Base-by-base conservation (phyloP, 2,113 vertebrate species). In the Lepisosteus osseus region DNA sequence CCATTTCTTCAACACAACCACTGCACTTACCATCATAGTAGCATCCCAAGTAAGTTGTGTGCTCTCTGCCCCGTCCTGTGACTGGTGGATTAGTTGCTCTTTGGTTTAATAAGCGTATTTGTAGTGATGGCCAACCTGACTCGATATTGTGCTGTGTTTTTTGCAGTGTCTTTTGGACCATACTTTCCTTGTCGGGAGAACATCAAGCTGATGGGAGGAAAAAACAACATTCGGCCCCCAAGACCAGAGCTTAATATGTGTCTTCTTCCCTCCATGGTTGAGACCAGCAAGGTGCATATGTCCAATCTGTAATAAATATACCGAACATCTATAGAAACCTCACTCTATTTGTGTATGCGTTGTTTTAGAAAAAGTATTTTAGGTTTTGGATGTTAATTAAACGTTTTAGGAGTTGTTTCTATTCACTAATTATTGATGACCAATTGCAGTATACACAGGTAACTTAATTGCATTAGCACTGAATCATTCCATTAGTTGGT, bases 161-260 rank as follows among this genome's bases (percentile, higher is more conserved):
- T 75, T 76, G 66, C 91, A 99, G 97, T 99, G 97, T 99, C 97
- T 66, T 95, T 98, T 78, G 97, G 97, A 9, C 97, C 97, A 74
- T 99, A 99, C 92, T 95, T 99, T 86, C 97, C 97, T 79, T 99
- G 97, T 91, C 94, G 96, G 86, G 97, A 99, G 92, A 99, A 99
- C 93, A 95, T 98, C 86, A 99, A 99, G 87, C 93, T 99, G 86
- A 96, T 99, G 94, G 97, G 96, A 82, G 95, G 95, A 65, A 99
- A 99, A 88, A 99, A 95, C 93, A 99, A 98, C 89, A 96, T 99
- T 88, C 92, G 97, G 14, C 97, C 97, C 75, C 97, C 96, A 1
- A 90, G 97, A 72, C 97, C 97, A 0, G 97, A 99, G 70, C 97
- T 99, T 84, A 99, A 98, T 86, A 99, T 99, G 97, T 99, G 97